Conservation (phyloP, 2,888 invertebrate species). For the Oasisia sp. region DNA sequence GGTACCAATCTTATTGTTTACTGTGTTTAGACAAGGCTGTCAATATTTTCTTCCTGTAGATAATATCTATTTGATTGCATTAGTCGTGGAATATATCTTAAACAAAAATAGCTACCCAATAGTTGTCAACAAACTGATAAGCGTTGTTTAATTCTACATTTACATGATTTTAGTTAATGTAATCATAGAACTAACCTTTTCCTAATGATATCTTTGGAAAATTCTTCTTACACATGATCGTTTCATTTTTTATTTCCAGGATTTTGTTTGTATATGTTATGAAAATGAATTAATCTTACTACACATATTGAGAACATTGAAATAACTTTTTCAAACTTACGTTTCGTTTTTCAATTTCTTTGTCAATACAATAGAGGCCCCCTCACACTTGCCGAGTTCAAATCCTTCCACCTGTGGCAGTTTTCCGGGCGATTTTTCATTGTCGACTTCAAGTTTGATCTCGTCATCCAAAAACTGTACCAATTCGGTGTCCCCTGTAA, state of each 20-base stretch:
- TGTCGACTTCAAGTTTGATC: slow-evolving; percentile 89
- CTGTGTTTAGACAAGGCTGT: not conserved
- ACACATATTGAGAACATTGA: slow-evolving; percentile 17
- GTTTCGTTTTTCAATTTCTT: slow-evolving; percentile 72
- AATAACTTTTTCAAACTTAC: slow-evolving; percentile 53
- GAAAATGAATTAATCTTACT: not conserved
- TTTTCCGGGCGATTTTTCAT: slow-evolving; percentile 75
- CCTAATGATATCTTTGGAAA: too few species aligned
- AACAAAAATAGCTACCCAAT: not conserved
- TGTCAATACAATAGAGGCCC: slow-evolving; percentile 85
- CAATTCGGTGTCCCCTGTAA: slow-evolving; percentile 68
- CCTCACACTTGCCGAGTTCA: slow-evolving; percentile 76
- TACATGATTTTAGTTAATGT: too few species aligned
- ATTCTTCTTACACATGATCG: too few species aligned
- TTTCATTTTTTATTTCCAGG: not conserved
- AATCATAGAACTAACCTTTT: too few species aligned
- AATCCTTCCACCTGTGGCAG: slow-evolving; percentile 86
- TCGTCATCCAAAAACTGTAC: slow-evolving; percentile 93
- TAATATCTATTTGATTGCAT: not conserved
- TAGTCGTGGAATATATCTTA: not conserved
- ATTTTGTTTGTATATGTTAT: not conserved
- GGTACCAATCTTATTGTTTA: not conserved
- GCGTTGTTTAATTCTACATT: not conserved
- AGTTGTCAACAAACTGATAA: not conserved
- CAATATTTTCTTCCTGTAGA: not conserved